Conservation (phyloP, 2,888 invertebrate genomes). For the Acrobasis consociella region DNA sequence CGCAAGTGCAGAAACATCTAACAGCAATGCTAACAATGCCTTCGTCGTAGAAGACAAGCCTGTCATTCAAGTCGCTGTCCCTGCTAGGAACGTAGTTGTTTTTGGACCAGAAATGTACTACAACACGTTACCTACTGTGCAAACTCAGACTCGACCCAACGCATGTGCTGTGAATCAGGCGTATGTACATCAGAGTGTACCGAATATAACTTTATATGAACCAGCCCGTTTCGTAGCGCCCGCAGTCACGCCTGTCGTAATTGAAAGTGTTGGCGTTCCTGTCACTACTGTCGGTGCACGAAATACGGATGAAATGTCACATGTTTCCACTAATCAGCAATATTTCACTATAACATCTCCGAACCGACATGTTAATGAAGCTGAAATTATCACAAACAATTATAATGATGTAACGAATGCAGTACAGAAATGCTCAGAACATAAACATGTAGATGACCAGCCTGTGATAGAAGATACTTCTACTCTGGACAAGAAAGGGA, state of each 20-base stretch:
- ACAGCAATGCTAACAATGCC: slow-evolving; percentile 21
- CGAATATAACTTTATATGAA: slow-evolving; percentile 52
- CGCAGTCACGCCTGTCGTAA: slow-evolving; percentile 47
- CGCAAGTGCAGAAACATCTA: not conserved
- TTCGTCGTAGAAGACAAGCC: slow-evolving; percentile 26
- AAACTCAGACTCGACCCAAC: slow-evolving; percentile 36
- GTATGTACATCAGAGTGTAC: slow-evolving; percentile 44
- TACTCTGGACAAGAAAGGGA: slow-evolving; percentile 28
- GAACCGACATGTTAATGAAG: not conserved
- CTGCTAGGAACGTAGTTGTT: slow-evolving; percentile 50
- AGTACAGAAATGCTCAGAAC: not conserved
- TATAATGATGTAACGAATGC: not conserved
- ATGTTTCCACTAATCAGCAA: not conserved
- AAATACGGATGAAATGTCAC: not conserved
- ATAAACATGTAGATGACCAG: not conserved
- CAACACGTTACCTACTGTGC: slow-evolving; percentile 46
- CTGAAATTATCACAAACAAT: not conserved
- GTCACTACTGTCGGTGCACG: not conserved
- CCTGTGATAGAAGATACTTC: not conserved
- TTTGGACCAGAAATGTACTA: slow-evolving; percentile 55
- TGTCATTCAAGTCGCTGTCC: slow-evolving; percentile 36
- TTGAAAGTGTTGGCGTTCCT: slow-evolving; percentile 46
- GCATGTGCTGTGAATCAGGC: slow-evolving; percentile 37
- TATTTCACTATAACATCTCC: not conserved
- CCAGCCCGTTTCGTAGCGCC: slow-evolving; percentile 35